Evolutionary conservation across 2,113 vertebrate genomes (phyloP).

Genomic region (Xenotilapia caudafasciata): DNA sequence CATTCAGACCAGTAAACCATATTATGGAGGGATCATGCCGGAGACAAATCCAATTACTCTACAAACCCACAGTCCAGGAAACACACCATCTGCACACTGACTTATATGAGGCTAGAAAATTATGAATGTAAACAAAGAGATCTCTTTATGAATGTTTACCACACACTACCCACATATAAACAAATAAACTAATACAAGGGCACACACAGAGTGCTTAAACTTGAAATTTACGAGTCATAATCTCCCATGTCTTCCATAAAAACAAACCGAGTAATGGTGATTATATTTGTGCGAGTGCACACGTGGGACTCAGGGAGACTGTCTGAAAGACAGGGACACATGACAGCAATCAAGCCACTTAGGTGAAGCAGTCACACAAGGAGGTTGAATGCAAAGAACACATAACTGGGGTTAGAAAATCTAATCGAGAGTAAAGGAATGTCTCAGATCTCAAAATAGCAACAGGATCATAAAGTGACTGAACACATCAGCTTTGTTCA

Average conservation of each 20-base stretch:
- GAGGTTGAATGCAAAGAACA: constrained; percentile 1
- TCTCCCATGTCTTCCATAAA: constrained; percentile 1
- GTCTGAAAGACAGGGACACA: constrained; percentile 6
- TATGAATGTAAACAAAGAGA: neutral
- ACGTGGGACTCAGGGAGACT: neutral
- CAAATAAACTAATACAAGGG: neutral
- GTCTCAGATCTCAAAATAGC: neutral
- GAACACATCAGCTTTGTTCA: neutral
- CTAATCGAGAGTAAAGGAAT: neutral
- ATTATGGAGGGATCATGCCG: neutral
- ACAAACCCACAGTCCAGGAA: neutral
- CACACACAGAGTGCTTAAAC: neutral
- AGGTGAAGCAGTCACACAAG: constrained; percentile 4
- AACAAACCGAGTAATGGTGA: constrained; percentile 23
- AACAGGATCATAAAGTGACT: neutral
- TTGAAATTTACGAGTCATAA: constrained; percentile 15
- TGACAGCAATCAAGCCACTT: constrained; percentile 39
- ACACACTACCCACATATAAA: neutral
- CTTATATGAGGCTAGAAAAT: neutral
- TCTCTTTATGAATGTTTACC: constrained; percentile 2
- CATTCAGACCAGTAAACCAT: neutral
- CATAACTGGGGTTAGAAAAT: constrained; percentile 6
- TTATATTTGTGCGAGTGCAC: neutral
- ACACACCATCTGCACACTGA: neutral
- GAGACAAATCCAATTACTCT: neutral